A percentile compares a stretch with the other conserved stretches of the same genome.
Conservation (phyloP, 35 echinoderm and acorn worm genomes). For the Acanthaster planci region DNA sequence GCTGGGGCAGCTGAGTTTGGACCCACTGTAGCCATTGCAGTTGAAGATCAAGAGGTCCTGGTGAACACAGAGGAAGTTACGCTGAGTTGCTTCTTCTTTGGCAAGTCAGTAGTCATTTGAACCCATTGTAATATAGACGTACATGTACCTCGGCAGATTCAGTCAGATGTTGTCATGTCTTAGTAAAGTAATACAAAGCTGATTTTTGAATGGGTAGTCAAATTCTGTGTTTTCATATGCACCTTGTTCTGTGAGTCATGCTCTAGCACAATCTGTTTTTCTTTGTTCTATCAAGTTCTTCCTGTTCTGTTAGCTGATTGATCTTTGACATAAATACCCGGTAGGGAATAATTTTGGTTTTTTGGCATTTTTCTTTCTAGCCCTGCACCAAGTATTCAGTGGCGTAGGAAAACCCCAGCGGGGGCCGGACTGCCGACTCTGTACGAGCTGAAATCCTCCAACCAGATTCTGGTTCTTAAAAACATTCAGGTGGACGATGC, state of each 20-base stretch:
- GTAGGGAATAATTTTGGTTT: too few relatives aligned
- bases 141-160: too few relatives aligned
- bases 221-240: too few relatives aligned
- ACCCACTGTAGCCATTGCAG: background rate
- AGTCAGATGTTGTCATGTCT: too few relatives aligned
- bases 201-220: too few relatives aligned
- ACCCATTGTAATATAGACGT: too few relatives aligned
- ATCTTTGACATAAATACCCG: too few relatives aligned
- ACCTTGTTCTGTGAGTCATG: too few relatives aligned
- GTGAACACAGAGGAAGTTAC: background rate
- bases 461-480: slow-evolving; percentile 33
- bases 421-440: background rate
- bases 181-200: too few relatives aligned
- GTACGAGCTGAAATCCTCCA: background rate
- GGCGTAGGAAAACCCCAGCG: slow-evolving; percentile 31
- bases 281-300: too few relatives aligned
- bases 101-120: slow-evolving; percentile 38
- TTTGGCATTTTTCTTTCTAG: background rate
- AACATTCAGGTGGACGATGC: slow-evolving; percentile 49
- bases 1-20: background rate
- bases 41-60: slow-evolving; percentile 11
- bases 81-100: slow-evolving; percentile 45
- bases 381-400: slow-evolving; percentile 13
- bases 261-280: too few relatives aligned
- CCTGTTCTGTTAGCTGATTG: too few relatives aligned